phyloP scores from a whole-genome alignment of 2,113 vertebrate species.

The Mus musculus region GRCm39 chr1:152859501-152860000 shows the following conservation, averaged over 20 bases:
- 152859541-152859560: neutral
- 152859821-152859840: neutral
- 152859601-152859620: neutral
- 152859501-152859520: neutral
- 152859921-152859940: neutral
- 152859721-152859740: too few relatives aligned
- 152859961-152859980: neutral
- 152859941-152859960: neutral
- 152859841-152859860: neutral
- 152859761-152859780: neutral
- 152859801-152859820: neutral
- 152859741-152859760: neutral
- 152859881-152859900: neutral
- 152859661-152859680: neutral
- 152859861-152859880: neutral
- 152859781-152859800: neutral
- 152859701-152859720: neutral
- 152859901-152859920: neutral
- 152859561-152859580: conserved; percentile 1
- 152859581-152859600: neutral
- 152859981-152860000: neutral
- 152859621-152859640: neutral
- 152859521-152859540: conserved; percentile 21
- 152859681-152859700: neutral
- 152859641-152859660: neutral